Base-by-base conservation (phyloP, 2,797 vertebrate genomes). In the Tauraco hartlaubi region DNA sequence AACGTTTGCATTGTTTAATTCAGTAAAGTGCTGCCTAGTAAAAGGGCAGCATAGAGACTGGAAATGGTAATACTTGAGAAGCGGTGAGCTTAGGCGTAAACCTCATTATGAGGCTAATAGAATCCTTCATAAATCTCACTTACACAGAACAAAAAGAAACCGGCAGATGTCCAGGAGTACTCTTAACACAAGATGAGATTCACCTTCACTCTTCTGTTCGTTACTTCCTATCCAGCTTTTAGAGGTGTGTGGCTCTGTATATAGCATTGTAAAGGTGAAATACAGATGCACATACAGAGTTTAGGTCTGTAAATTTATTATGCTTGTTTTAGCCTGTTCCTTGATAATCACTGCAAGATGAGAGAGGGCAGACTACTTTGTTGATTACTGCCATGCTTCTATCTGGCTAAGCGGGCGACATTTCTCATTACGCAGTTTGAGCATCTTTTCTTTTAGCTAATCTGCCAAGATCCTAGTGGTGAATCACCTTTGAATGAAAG, bases 401-500 rank as follows among this genome's bases (percentile, higher is more conserved):
- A 54, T 64, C 64, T 73, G 16, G 28, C 69, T 80, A 79, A 82
- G 37, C 0, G 7, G 20, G 25, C 6, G 31, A 67, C 28, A 26
- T 85, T 85, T 68, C 29, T 55, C 64, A 56, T 23, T 51, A 46
- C 64, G 54, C 23, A 74, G 29, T 85, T 61, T 54, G 54, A 90
- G 21, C 44, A 67, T 49, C 7, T 87, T 90, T 86, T 64, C 37
- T 72, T 89, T 88, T 46, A 72, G 37, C 46, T 80, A 71, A 14
- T 82, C 41, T 90, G 85, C 85, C 94, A 94, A 54, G 43, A 83
- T 56, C 37, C 35, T 72, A 39, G 37, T 61, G 79, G 44, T 83
- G 80, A 90, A 72, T 58, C 23, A n/a, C 41, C 79, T 90, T 80
- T 90, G 76, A 90, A 88, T 83, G 76, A 95, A 78, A 95, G 69